Evolutionary conservation across 1,140 invertebrate species (phyloP).

Genomic region (Portunus trituberculatus): DNA sequence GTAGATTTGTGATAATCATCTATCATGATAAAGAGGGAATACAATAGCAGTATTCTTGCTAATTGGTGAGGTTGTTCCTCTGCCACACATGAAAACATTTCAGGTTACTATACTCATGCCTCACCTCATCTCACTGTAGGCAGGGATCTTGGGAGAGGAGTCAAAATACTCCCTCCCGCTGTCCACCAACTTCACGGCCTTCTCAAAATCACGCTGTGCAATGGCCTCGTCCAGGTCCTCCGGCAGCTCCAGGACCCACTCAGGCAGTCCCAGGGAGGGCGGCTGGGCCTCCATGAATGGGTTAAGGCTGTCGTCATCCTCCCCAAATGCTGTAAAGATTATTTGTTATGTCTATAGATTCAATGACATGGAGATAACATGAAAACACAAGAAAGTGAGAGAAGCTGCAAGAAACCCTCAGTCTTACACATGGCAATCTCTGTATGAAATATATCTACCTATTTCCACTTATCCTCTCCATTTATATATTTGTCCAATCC

Average conservation of each 20-base stretch:
- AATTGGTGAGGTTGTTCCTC: not conserved
- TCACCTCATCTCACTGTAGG: constrained; percentile 76
- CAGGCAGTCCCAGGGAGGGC: constrained; percentile 82
- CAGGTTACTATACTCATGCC: not conserved
- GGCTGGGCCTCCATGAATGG: constrained; percentile 83
- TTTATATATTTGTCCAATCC: too few species aligned
- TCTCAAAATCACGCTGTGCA: constrained; percentile 98
- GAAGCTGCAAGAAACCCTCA: too few species aligned
- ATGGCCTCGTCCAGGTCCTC: constrained; percentile 98
- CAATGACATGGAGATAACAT: too few species aligned
- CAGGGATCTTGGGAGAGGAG: constrained; percentile 69
- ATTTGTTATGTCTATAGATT: not conserved
- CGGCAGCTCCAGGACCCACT: constrained; percentile 95
- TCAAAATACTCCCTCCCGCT: constrained; percentile 84
- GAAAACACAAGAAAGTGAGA: too few species aligned
- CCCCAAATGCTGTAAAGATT: constrained; percentile 74
- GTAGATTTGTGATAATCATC: too few species aligned
- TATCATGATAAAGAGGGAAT: too few species aligned
- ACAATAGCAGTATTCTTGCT: not conserved
- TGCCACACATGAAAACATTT: not conserved
- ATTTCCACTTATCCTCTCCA: too few species aligned
- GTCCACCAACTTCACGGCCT: constrained; percentile 92
- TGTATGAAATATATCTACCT: too few species aligned
- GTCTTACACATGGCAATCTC: too few species aligned
- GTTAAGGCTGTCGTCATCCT: constrained; percentile 74